Base-by-base conservation (phyloP, 2,797 vertebrate genomes). In the Podarcis lilfordi region DNA sequence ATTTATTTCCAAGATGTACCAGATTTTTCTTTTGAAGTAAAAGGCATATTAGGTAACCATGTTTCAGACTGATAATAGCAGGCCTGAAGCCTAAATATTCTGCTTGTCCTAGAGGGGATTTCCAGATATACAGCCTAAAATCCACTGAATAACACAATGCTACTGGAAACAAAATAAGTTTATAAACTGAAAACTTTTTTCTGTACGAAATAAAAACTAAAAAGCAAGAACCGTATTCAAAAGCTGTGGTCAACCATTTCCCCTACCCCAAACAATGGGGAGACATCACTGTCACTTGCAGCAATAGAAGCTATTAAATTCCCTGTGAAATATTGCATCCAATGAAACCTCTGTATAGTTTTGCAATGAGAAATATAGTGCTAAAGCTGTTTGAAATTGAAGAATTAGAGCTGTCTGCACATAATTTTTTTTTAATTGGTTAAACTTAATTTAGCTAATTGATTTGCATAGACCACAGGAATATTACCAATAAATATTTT, bases 11-110 rank as follows among this genome's bases (percentile, higher is more conserved):
- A 74, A 80, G n/a, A 64, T 80, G 32, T 61, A 80, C 19, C 29
- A 84, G 43, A 84, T 55, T 55, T 84, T 84, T 55, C 82, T 37
- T 84, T 84, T 84, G 82, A 84, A 84, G 82, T 74, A 84, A 17
- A 84, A 61, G 69, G 32, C 32, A 37, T 59, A 84, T 84, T 74
- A 74, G 32, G 29, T 43, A 59, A 59, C 69, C 45, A 59, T 59
- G 69, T 84, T 84, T 71, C 69, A 84, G n/a, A 1, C 69, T 74
- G 82, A 84, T 74, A 50, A 84, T 61, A 85, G 71, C 71, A 85
- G 32, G 72, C 50, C 72, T 40, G 72, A 85, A 37, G 72, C 32
- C 35, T 75, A 64, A 76, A 85, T 29, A 76, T 29, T 85, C 6
- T 74, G 25, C 32, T 74, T 59, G 32, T 75, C 29, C 71, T 61